Percentiles rank a stretch among this genome's conserved stretches.
Conservation (phyloP, 2,113 vertebrate species). For the Sigmodon hispidus region DNA sequence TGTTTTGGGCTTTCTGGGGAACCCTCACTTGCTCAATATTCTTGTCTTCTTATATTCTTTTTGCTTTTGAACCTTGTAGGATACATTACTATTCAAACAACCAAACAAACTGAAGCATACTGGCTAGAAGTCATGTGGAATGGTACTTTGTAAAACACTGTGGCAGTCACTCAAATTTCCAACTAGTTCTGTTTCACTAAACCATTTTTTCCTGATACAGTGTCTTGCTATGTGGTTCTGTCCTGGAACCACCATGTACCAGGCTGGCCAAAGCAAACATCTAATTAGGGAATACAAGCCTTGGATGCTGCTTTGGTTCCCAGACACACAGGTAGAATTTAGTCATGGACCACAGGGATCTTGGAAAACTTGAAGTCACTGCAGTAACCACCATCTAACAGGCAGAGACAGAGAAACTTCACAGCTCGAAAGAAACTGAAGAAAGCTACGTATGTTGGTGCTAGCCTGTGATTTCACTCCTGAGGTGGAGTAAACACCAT, state of each 20-base stretch:
- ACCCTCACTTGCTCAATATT: too few species aligned
- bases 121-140: not conserved
- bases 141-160: too few species aligned
- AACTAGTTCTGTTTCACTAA: not conserved
- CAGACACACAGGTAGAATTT: not conserved
- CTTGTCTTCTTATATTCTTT: not conserved
- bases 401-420: not conserved
- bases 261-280: constrained; percentile 1
- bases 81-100: not conserved
- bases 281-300: not conserved
- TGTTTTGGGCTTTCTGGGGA: not conserved
- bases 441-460: not conserved
- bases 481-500: too few species aligned
- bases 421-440: not conserved
- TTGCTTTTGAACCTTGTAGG: not conserved
- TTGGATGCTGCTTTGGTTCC: not conserved
- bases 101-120: not conserved
- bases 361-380: not conserved
- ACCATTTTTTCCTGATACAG: not conserved
- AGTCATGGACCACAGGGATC: not conserved
- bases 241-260: not conserved
- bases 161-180: not conserved
- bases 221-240: not conserved
- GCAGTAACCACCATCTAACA: not conserved
- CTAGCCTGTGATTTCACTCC: not conserved